These are phyloP conservation scores for Ascaphus truei DNA, from an alignment of 2,113 vertebrate species.

Conservation along the genomic window DNA sequence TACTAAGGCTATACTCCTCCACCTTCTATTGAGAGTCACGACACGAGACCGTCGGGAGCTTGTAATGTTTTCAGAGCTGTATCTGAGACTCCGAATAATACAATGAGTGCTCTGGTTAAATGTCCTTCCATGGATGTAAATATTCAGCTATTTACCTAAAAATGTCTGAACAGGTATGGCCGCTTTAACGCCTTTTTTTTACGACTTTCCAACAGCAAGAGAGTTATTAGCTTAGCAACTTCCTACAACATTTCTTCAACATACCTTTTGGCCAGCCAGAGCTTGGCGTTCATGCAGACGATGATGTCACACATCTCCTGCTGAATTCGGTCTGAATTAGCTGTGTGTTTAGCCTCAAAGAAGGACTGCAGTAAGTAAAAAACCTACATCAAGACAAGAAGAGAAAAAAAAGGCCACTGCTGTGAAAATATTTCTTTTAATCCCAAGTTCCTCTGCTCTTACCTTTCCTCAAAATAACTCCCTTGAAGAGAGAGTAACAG, in stretches of 20 bases:
- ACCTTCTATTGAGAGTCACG: too few relatives aligned
- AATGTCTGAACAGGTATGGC: not conserved
- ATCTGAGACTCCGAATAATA: too few relatives aligned
- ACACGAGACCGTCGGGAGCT: too few relatives aligned
- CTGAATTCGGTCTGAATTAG: slow-evolving; percentile 57
- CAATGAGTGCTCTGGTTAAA: too few relatives aligned
- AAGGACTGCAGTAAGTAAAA: slow-evolving; percentile 82
- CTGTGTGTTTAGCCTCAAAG: slow-evolving; percentile 73
- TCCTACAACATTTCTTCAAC: slow-evolving; percentile 17
- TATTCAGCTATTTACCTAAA: too few relatives aligned
- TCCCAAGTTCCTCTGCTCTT: slow-evolving; percentile 30
- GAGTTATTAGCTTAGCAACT: not conserved
- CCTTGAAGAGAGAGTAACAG: slow-evolving; percentile 32
- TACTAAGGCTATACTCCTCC: too few relatives aligned
- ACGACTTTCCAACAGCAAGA: not conserved
- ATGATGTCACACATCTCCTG: slow-evolving; percentile 60
- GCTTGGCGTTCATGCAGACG: slow-evolving; percentile 61
- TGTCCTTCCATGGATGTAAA: too few relatives aligned
- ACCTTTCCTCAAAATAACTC: slow-evolving; percentile 40
- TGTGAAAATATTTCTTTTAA: slow-evolving; percentile 48
- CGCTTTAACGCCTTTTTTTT: not conserved
- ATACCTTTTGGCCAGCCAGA: slow-evolving; percentile 91
- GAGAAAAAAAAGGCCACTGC: slow-evolving; percentile 27
- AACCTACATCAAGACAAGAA: slow-evolving; percentile 65
- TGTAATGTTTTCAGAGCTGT: too few relatives aligned